These are phyloP conservation scores for Agrotis segetum DNA, from an alignment of 2,888 invertebrate genomes.

Conservation along the genomic window DNA sequence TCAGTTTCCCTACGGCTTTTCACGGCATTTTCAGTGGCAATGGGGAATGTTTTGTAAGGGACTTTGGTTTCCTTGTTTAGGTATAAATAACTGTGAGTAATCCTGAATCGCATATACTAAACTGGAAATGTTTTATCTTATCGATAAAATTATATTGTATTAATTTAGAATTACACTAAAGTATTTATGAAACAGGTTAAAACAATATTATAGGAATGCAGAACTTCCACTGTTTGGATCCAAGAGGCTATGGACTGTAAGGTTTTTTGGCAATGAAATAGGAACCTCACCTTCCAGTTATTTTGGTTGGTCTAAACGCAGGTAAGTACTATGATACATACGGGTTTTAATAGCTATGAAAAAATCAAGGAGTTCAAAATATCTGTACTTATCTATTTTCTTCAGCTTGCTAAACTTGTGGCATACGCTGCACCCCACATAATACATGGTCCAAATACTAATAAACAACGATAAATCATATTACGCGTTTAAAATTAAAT, in stretches of 20 bases:
- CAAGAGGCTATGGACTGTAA: too few relatives aligned
- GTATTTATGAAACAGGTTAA: too few relatives aligned
- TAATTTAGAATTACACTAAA: too few relatives aligned
- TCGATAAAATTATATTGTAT: too few relatives aligned
- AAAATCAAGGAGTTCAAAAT: not conserved
- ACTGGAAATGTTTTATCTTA: too few relatives aligned
- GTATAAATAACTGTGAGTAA: constrained; percentile 1
- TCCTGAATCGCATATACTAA: not conserved
- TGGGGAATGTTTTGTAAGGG: not conserved
- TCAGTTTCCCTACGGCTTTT: constrained; percentile 36
- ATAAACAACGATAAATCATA: constrained; percentile 73
- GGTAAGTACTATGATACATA: too few relatives aligned
- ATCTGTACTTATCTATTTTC: not conserved
- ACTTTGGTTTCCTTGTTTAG: not conserved
- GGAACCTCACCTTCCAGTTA: too few relatives aligned
- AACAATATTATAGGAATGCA: too few relatives aligned
- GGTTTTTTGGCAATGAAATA: too few relatives aligned
- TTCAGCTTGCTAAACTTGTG: constrained; percentile 1
- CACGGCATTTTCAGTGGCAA: constrained; percentile 40
- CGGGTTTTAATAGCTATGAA: too few relatives aligned
- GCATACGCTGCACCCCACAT: not conserved
- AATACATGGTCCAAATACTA: constrained; percentile 41
- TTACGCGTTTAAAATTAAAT: constrained; percentile 77
- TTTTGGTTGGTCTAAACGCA: too few relatives aligned
- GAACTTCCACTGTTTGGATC: too few relatives aligned